Base-by-base conservation (phyloP, 2,888 invertebrate genomes). In the Neuroscelio doddi region DNA sequence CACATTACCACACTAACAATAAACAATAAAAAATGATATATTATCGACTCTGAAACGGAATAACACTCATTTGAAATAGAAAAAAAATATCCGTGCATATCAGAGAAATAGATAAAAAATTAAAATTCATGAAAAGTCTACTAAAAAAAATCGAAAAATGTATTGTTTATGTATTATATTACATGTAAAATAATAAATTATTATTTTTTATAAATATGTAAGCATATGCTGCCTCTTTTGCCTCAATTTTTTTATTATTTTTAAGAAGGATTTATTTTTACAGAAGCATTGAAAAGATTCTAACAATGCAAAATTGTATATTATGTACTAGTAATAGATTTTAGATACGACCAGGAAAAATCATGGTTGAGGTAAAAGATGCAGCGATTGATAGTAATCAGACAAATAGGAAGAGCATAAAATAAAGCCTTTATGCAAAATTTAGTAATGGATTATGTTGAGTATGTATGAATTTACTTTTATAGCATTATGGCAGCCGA, bases 1-100 rank as follows among this genome's bases (percentile, higher is more conserved):
- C 97, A 21, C 39, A 12, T 16, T 17, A 38, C 38, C 16, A 38
- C 16, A 38, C 38, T 5, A 38, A 17, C 38, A 17, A 17, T 16
- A 17, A 38, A 38, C 24, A 5, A 26, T 24, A 42, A 42, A 3
- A 42, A 42, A 17, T 39, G 1, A 9, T 10, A 30, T 10, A 5
- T 16, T 39, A 15, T 7, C 14, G 7, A 12, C 15, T 39, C n/a
- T 16, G 24, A 41, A 26, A 24, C 5, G n/a, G 24, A 41, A 41
- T 7, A 24, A 41, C 21, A 24, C 10, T 24, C 12, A 41, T 24
- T 14, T 3, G 4, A 41, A 44, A 44, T 8, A 38, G 9, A 17
- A 38, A 5, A 16, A 38, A 16, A 17, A 38, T 9, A 38, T 38
- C 16, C 38, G 17, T 38, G 38, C 38, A 38, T 21, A 21, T 3